Evolutionary conservation across 2,888 invertebrate species (phyloP), one percentile per base, ranked within the genome.

Genomic region (Embidobia sp.): DNA sequence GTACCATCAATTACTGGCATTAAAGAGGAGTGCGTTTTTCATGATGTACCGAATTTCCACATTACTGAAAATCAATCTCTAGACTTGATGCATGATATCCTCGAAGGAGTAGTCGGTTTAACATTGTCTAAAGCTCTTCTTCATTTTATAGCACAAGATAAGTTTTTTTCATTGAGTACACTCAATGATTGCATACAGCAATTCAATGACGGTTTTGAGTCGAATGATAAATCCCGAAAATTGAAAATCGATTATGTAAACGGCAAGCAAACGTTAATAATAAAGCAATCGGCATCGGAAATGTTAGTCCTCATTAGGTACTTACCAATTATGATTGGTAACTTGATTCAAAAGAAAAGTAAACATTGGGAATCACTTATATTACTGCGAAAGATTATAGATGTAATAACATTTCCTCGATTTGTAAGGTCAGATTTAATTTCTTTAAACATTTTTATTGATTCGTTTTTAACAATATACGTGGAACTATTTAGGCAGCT

Each of bases 21-120:
- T 1, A 70, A 70, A 61, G 75, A 75, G 15, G 29, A 40, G 6
- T 77, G 75, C 22, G 51, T 75, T 2, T 77, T 77, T 27, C 35
- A 79, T 35, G 4, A 46, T 8, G 3, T 79, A 11, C 44, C 42
- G 0, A 35, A 72, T 22, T 77, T 74, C 40, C 73, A 79, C 31
- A 51, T 77, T 5, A 48, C 48, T 8, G 64, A 79, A 55, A 79
- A 79, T 53, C 44, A 44, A 5, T 22, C 44, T 11, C 3, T 44
- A 11, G 18, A 40, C n/a, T 8, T 40, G 2, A 40, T 40, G 40
- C 40, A 40, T 11, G 40, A 40, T 8, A 8, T 40, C 16, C 10
- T 18, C 3, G 40, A 16, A 8, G 16, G 76, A n/a, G 11, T 53
- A 3, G 18, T 59, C 11, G 13, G 16, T 29, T 22, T 48, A 6